Evolutionary conservation across 1,140 invertebrate species (phyloP), one percentile per base, ranked within the genome.

Genomic region (Parasteatoda tepidariorum): DNA sequence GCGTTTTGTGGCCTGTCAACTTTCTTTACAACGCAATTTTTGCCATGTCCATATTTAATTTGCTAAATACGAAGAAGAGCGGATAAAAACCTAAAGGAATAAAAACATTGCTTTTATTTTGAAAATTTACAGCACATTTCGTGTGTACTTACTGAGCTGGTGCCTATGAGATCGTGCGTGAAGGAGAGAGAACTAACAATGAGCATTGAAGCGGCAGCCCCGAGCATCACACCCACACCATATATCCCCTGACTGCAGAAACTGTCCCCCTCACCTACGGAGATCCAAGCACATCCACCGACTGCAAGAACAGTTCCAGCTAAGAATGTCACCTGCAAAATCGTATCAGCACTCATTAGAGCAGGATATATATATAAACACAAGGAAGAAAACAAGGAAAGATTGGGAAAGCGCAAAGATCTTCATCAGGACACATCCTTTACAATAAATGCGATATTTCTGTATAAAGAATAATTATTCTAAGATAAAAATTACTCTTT

Each of bases 81-180:
- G n/a, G n/a, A n/a, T n/a, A n/a, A n/a, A n/a, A n/a, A n/a, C n/a
- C n/a, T n/a, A n/a, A n/a, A n/a, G n/a, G n/a, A n/a, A n/a, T n/a
- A n/a, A n/a, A n/a, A n/a, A n/a, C n/a, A n/a, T n/a, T n/a, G n/a
- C n/a, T n/a, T n/a, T n/a, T n/a, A n/a, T n/a, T n/a, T n/a, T n/a
- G n/a, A n/a, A n/a, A n/a, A n/a, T n/a, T n/a, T n/a, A n/a, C n/a
- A n/a, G n/a, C n/a, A n/a, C n/a, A n/a, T n/a, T n/a, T n/a, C n/a
- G n/a, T n/a, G n/a, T n/a, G n/a, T n/a, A 74, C 64, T 88, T 87
- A 91, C 90, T 0, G 93, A 94, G 88, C 94, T 94, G 30, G 92
- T 91, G 15, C 95, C 96, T 84, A 98, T 97, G 30, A 97, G 91
- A 90, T 98, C 96, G 22, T 95, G 93, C 3, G 94, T 97, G 85